phyloP scores from a whole-genome alignment of 2,797 vertebrate genomes.

The Tenualosa thibaudeaui region DNA sequence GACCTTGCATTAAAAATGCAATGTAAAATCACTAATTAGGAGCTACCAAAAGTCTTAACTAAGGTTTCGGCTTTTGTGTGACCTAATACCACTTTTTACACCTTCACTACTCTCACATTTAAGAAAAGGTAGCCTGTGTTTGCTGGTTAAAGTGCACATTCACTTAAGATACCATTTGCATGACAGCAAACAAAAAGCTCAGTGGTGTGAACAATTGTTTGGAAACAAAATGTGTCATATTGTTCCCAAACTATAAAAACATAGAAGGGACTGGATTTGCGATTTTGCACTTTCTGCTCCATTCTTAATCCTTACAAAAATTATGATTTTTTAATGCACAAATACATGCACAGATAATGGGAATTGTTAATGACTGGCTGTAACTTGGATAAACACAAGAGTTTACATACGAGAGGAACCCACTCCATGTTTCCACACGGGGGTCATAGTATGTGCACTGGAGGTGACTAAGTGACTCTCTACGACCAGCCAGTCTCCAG shows the following conservation, averaged over 20 bases:
- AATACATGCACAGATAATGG: constrained; percentile 29
- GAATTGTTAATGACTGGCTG: background rate
- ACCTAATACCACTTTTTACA: background rate
- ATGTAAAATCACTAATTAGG: background rate
- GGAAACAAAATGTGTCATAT: no score
- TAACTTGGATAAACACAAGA: constrained; percentile 37
- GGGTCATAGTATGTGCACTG: constrained; percentile 60
- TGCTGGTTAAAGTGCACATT: background rate
- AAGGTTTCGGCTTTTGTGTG: background rate
- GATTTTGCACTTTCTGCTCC: no score
- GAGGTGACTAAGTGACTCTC: constrained; percentile 30
- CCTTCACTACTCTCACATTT: background rate
- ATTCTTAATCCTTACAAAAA: background rate
- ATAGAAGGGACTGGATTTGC: no score
- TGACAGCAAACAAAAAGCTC: no score
- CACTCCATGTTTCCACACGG: constrained; percentile 75
- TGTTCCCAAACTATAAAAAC: no score
- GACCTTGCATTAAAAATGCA: background rate
- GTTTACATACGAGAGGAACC: constrained; percentile 84
- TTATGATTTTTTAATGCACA: background rate
- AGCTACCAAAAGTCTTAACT: background rate
- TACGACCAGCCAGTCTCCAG: constrained; percentile 42
- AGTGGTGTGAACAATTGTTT: no score
- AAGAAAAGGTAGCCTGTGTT: background rate
- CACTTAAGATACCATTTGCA: no score